Evolutionary conservation across 2,888 invertebrate genomes (phyloP), one percentile per base, ranked within the genome.

Genomic region (Stomorhina lunata): DNA sequence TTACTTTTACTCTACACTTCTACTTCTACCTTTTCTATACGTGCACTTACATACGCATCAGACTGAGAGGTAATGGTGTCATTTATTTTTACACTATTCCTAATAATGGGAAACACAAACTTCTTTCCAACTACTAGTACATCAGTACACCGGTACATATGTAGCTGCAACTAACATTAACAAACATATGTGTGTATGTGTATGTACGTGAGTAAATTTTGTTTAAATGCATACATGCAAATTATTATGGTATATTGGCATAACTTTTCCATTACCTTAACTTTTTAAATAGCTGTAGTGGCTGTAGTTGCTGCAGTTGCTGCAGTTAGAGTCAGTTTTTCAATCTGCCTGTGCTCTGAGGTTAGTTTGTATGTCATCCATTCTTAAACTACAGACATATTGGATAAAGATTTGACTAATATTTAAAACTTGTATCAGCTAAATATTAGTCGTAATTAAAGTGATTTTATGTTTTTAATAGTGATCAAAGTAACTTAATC

Each of bases 191-290:
- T 45, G 6, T 45, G 48, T 69, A 50, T 61, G 12, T 20, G 2
- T 32, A 3, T 55, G 6, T 69, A 48, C 40, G 55, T 20, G 29
- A 57, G 66, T 59, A 45, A 76, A 68, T 50, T 76, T 76, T 59
- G 48, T 80, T 61, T 29, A 69, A 61, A 69, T 55, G 32, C 25
- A 69, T 50, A 66, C 50, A 76, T 76, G 81, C 50, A 81, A 81
- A 81, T 81, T 76, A 77, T 81, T 68, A 61, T 45, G 73, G 61
- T 63, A 15, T 81, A 81, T 81, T 81, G 81, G 78, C 55, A 69
- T 73, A 81, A 81, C 78, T 81, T 81, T 73, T 69, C 55, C 78
- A 73, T 81, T 73, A 81, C 81, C 81, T 78, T 68, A 73, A 81
- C 78, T 78, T 78, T 68, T 81, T 59, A 48, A 78, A 81, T 73